These are phyloP conservation scores for Drosophila hawaiiensis DNA, from an alignment of 2,888 invertebrate species.

Conservation along the genomic window DNA sequence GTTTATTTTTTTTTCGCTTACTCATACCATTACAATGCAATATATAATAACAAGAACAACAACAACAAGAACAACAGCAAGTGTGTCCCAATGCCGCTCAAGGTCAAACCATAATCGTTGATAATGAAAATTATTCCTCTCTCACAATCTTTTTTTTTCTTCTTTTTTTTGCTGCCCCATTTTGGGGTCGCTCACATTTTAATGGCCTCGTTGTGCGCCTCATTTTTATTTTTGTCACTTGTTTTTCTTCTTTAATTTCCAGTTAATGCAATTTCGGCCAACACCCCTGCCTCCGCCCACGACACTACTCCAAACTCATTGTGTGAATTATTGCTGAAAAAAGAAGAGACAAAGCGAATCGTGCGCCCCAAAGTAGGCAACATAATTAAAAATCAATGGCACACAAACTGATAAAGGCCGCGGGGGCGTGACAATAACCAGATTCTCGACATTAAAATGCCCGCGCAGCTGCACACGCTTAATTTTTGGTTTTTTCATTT, in stretches of 20 bases:
- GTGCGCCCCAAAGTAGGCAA: slow-evolving; percentile 72
- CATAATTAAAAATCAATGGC: slow-evolving; percentile 85
- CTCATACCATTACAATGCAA: slow-evolving; percentile 70
- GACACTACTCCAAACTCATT: slow-evolving; percentile 40
- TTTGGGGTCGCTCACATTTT: slow-evolving; percentile 53
- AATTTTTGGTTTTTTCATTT: slow-evolving; percentile 29
- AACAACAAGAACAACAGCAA: slow-evolving; percentile 27
- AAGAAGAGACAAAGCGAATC: slow-evolving; percentile 41
- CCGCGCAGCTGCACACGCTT: slow-evolving; percentile 28
- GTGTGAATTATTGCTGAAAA: slow-evolving; percentile 77
- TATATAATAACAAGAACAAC: slow-evolving; percentile 59
- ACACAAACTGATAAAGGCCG: slow-evolving; percentile 75
- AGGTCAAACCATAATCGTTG: slow-evolving; percentile 84
- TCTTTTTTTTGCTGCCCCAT: slow-evolving; percentile 14
- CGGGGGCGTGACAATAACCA: slow-evolving; percentile 60
- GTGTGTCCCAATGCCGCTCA: slow-evolving; percentile 78
- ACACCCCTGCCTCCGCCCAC: slow-evolving; percentile 7
- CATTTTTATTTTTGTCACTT: slow-evolving; percentile 73
- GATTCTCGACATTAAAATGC: slow-evolving; percentile 72
- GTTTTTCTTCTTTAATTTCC: slow-evolving; percentile 72
- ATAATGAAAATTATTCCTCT: slow-evolving; percentile 83
- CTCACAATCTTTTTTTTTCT: slow-evolving; percentile 10
- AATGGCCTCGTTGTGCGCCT: slow-evolving; percentile 55
- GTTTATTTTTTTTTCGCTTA: slow-evolving; percentile 57
- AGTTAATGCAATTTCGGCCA: slow-evolving; percentile 62